Evolutionary conservation across 2,797 vertebrate species (phyloP).

Genomic region (Neosilurus mollespiculum): DNA sequence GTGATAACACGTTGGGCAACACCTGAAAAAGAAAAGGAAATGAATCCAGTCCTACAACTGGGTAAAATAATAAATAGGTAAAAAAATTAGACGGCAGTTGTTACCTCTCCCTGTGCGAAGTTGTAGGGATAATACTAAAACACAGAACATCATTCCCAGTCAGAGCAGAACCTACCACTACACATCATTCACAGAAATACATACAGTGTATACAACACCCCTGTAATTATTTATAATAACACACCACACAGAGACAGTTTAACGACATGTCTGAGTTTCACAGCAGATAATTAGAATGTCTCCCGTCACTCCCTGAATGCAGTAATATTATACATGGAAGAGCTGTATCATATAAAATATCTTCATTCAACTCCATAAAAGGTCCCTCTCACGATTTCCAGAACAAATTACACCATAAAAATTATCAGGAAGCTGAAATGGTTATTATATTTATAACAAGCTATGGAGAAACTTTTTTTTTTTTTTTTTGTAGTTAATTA

Average conservation of each 20-base stretch:
- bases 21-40: slow-evolving; percentile 62
- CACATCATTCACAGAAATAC: neutral
- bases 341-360: neutral
- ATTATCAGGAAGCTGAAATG: neutral
- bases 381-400: too few relatives aligned
- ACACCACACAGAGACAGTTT: neutral
- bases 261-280: neutral
- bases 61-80: neutral
- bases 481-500: slow-evolving; percentile 16
- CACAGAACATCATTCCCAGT: slow-evolving; percentile 40
- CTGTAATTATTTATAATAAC: slow-evolving; percentile 36
- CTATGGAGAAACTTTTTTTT: neutral
- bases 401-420: neutral
- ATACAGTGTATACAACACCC: neutral
- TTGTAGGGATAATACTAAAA: slow-evolving; percentile 77
- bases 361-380: neutral
- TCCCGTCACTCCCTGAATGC: neutral
- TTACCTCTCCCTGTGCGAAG: slow-evolving; percentile 72
- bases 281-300: slow-evolving; percentile 2
- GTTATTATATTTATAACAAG: neutral
- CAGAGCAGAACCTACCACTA: neutral
- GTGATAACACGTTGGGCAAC: slow-evolving; percentile 62
- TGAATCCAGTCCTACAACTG: too few relatives aligned
- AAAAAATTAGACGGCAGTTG: neutral
- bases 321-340: neutral